Conservation (phyloP, 2,888 invertebrate genomes). For the Lepidochrysops patricia region DNA sequence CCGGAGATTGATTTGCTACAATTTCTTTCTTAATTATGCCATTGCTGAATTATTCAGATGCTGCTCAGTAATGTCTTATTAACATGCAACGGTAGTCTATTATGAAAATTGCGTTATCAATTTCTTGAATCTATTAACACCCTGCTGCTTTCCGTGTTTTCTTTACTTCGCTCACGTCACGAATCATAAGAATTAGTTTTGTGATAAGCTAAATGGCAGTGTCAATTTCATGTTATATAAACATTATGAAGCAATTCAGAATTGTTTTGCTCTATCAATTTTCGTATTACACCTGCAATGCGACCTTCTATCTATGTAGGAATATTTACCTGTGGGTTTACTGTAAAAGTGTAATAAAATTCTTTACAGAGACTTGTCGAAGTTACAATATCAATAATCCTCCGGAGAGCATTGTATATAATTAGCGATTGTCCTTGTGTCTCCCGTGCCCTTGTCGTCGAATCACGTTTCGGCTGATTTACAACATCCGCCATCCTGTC, state of each 20-base stretch:
- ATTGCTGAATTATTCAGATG: background rate
- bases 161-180: background rate
- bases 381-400: too few relatives aligned
- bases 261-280: background rate
- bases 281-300: background rate
- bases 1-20: background rate
- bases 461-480: background rate
- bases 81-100: background rate
- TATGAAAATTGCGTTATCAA: background rate
- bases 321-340: background rate
- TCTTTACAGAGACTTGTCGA: too few relatives aligned
- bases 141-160: background rate
- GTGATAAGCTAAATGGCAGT: slow-evolving; percentile 1
- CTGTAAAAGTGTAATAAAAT: too few relatives aligned
- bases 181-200: background rate
- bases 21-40: background rate
- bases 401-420: too few relatives aligned
- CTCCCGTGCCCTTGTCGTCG: background rate
- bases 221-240: background rate
- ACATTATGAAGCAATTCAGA: background rate
- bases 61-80: background rate
- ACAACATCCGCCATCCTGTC: slow-evolving; percentile 13
- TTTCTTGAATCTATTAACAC: background rate
- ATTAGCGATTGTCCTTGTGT: background rate
- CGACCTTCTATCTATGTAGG: background rate